These are phyloP conservation scores for Acomys russatus DNA, from an alignment of 2,797 vertebrate species.

Conservation along the genomic window DNA sequence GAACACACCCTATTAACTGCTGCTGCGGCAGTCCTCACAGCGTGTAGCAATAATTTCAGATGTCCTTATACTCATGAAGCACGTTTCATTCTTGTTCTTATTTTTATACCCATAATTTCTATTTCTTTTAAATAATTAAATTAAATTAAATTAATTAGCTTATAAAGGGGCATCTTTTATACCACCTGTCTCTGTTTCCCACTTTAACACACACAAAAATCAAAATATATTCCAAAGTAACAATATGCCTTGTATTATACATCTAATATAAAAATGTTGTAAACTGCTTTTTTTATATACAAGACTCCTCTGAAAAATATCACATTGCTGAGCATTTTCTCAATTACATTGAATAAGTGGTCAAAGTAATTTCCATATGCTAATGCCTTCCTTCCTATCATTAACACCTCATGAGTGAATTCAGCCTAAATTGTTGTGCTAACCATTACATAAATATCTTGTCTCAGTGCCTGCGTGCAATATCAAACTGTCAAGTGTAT, in stretches of 20 bases:
- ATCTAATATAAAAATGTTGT: not conserved
- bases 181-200: not conserved
- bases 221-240: not conserved
- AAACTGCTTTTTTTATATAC: not conserved
- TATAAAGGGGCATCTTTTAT: not conserved
- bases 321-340: not conserved
- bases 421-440: not conserved
- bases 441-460: conserved; percentile 64
- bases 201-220: not conserved
- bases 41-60: not conserved
- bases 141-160: not conserved
- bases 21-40: not conserved
- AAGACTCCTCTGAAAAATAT: not conserved
- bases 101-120: not conserved
- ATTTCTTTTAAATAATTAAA: conserved; percentile 33
- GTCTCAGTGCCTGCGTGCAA: not conserved
- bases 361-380: conserved; percentile 7
- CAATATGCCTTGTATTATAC: not conserved
- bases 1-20: not conserved
- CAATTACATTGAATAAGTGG: not conserved
- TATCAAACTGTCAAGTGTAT: conserved; percentile 49
- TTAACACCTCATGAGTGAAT: conserved; percentile 47
- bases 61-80: not conserved
- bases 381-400: conserved; percentile 13
- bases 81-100: not conserved